Evolutionary conservation across 2,113 vertebrate genomes (phyloP).

Genomic region (Phalacrocorax carbo): DNA sequence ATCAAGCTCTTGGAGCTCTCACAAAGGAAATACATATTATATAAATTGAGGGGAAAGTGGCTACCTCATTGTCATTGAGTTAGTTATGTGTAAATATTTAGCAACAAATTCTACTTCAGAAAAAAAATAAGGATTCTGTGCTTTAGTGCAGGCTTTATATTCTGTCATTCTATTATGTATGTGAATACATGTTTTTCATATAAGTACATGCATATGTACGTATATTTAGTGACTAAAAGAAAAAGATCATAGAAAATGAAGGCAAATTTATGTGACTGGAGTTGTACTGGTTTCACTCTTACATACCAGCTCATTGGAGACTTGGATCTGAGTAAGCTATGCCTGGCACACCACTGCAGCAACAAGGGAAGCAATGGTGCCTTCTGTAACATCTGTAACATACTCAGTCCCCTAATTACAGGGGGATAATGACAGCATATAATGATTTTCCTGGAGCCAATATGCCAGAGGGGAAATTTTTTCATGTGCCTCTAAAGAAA

Average conservation of each 20-base stretch:
- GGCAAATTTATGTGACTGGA: background rate
- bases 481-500: background rate
- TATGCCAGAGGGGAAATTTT: background rate
- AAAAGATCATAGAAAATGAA: background rate
- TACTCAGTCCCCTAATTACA: background rate
- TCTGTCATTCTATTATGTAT: background rate
- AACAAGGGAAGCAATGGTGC: background rate
- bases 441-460: background rate
- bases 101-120: background rate
- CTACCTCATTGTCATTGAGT: background rate
- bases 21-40: background rate
- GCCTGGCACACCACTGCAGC: background rate
- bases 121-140: background rate
- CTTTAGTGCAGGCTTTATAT: background rate
- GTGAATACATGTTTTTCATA: background rate
- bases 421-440: background rate
- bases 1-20: background rate
- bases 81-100: background rate
- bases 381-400: background rate
- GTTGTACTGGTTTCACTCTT: background rate
- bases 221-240: background rate
- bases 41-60: background rate
- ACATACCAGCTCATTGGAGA: background rate
- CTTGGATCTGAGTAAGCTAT: background rate
- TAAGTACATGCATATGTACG: background rate